Evolutionary conservation across 2,113 vertebrate species (phyloP).

Genomic region (Gobiocypris rarus): DNA sequence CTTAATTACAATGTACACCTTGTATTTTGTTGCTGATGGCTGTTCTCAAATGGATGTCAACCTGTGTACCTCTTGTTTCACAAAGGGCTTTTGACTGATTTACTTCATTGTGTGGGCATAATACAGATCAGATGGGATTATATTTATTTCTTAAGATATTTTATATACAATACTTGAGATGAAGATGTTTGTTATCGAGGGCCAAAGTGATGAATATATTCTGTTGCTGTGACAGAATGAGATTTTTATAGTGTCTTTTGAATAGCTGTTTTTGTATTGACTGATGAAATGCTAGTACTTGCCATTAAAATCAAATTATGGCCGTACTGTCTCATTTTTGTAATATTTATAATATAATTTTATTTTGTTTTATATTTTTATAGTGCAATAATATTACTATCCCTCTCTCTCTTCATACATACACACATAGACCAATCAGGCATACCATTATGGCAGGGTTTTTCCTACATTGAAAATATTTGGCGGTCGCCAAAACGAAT

Average conservation of each 20-base stretch:
- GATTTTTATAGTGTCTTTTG: constrained; percentile 30
- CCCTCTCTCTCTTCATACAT: too few species aligned
- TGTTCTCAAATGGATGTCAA: constrained; percentile 19
- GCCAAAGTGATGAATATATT: constrained; percentile 49
- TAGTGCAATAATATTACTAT: too few species aligned
- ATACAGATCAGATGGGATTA: background rate
- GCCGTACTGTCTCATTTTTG: background rate
- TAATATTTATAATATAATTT: too few species aligned
- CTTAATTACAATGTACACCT: background rate
- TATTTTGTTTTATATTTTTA: too few species aligned
- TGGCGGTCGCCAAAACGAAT: too few species aligned
- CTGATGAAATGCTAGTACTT: constrained; percentile 15
- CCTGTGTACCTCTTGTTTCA: constrained; percentile 39
- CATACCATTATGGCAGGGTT: too few species aligned
- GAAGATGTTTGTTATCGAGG: constrained; percentile 31
- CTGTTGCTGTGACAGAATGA: constrained; percentile 26
- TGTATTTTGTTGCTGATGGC: background rate
- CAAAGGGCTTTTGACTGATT: constrained; percentile 51
- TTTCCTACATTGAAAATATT: too few species aligned
- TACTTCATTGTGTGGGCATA: constrained; percentile 5
- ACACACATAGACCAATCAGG: too few species aligned
- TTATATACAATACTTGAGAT: constrained; percentile 49
- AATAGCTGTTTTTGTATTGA: constrained; percentile 18
- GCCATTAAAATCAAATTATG: constrained; percentile 45
- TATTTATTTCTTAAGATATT: constrained; percentile 49